Evolutionary conservation across 2,797 vertebrate genomes (phyloP), one percentile per base, ranked within the genome.

Genomic region (Thaleichthys pacificus): DNA sequence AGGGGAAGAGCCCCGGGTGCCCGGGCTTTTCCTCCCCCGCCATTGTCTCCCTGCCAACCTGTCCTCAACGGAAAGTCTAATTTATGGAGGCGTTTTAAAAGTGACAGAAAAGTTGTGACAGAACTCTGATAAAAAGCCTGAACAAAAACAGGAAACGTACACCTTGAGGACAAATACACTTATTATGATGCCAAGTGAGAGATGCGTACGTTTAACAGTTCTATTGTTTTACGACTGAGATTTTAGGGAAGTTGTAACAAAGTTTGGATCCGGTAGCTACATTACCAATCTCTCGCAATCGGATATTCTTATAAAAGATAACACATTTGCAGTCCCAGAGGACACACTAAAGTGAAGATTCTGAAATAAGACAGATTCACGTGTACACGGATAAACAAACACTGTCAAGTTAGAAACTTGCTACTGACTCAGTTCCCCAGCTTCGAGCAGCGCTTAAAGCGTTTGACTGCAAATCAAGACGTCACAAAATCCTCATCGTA

Each of bases 1-100:
- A 91, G 84, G 84, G 83, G 80, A 91, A 90, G 87, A 86, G 84
- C 87, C 84, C 79, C 69, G 81, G 32, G 73, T 87, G 85, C 77
- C 77, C 19, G 70, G 69, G 78, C 76, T 84, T 90, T 93, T 93
- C 93, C 93, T 92, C 90, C 84, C 84, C 80, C 76, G 60, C 90
- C 78, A 92, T 93, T 92, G 88, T 93, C 87, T 90, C 69, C 68
- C 74, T 87, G 86, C 91, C 87, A 93, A 90, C 85, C 79, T 81
- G 81, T 77, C 76, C 81, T 82, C 69, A 73, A 73, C 74, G 87
- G 87, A 86, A 90, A 85, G 74, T 73, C 61, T 84, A 77, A 92
- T 91, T 91, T 89, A 92, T 88, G 82, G 84, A 83, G 81, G 80
- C 21, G 67, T 0, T 76, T 75, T 0, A 69, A 67, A 80, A 88